Conservation (phyloP, 1,140 invertebrate species). For the Macrobrachium nipponense region DNA sequence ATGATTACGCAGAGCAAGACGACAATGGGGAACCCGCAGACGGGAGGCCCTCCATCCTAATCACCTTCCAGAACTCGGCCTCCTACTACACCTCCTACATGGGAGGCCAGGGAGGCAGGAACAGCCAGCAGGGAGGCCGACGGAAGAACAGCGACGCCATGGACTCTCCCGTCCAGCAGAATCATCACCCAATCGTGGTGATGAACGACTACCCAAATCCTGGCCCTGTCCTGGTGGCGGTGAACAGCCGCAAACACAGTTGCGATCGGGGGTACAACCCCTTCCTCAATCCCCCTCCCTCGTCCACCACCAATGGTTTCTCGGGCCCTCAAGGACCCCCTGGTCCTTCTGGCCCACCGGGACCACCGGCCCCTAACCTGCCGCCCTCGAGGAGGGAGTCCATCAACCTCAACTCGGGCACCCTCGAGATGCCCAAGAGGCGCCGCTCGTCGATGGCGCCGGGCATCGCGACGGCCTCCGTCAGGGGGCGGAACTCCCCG, state of each 20-base stretch:
- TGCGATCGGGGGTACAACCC: conserved; percentile 10
- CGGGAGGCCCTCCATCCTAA: conserved; percentile 42
- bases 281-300: background rate
- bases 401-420: background rate
- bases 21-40: conserved; percentile 18
- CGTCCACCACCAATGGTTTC: conserved; percentile 2
- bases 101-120: conserved; percentile 27
- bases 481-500: conserved; percentile 2
- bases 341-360: conserved; percentile 25
- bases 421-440: conserved; percentile 11
- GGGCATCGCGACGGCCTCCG: background rate
- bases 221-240: conserved; percentile 36
- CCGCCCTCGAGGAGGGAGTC: conserved; percentile 25
- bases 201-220: conserved; percentile 52
- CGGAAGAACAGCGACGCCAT: background rate
- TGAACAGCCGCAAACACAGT: conserved; percentile 34
- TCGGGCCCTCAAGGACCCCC: conserved; percentile 30
- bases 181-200: conserved; percentile 37
- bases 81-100: conserved; percentile 55
- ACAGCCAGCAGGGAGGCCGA: background rate
- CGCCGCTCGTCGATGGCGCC: background rate
- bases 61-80: conserved; percentile 52
- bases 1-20: conserved; percentile 8
- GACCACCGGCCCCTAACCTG: conserved; percentile 16
- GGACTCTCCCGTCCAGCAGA: conserved; percentile 3